phyloP scores from a whole-genome alignment of 2,888 invertebrate genomes.

The Dryomyza anilis region DNA sequence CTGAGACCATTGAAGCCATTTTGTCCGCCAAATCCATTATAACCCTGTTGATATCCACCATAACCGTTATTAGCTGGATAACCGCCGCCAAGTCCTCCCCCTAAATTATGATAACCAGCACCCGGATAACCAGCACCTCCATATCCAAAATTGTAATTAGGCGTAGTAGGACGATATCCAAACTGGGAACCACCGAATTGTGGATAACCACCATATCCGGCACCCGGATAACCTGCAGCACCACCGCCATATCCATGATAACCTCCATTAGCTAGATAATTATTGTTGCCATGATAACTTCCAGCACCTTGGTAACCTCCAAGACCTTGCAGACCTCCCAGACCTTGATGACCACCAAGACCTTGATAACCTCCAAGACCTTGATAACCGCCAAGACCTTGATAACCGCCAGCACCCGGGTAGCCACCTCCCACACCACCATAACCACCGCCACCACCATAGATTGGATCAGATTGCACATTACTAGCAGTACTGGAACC shows the following conservation, averaged over 20 bases:
- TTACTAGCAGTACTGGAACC: background rate
- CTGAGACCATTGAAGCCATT: background rate
- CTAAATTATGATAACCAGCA: background rate
- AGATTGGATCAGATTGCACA: constrained; percentile 27
- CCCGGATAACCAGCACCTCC: background rate
- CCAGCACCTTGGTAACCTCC: constrained; percentile 17
- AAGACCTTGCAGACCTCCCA: constrained; percentile 18
- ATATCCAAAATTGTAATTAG: background rate
- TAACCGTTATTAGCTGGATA: background rate
- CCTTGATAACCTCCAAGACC: background rate
- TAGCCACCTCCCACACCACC: constrained; percentile 13
- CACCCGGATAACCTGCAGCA: constrained; percentile 11
- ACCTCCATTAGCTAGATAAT: background rate
- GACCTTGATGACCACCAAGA: background rate
- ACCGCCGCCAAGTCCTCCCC: background rate
- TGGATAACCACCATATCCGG: constrained; percentile 25
- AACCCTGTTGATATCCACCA: constrained; percentile 25
- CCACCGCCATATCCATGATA: background rate
- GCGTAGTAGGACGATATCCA: background rate
- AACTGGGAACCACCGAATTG: background rate
- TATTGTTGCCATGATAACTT: background rate
- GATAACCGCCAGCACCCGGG: constrained; percentile 11
- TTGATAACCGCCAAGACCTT: background rate
- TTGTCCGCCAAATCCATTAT: background rate
- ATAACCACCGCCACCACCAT: constrained; percentile 18